Evolutionary conservation across 2,797 vertebrate genomes (phyloP), one percentile per base, ranked within the genome.

Genomic region (Salmo trutta): DNA sequence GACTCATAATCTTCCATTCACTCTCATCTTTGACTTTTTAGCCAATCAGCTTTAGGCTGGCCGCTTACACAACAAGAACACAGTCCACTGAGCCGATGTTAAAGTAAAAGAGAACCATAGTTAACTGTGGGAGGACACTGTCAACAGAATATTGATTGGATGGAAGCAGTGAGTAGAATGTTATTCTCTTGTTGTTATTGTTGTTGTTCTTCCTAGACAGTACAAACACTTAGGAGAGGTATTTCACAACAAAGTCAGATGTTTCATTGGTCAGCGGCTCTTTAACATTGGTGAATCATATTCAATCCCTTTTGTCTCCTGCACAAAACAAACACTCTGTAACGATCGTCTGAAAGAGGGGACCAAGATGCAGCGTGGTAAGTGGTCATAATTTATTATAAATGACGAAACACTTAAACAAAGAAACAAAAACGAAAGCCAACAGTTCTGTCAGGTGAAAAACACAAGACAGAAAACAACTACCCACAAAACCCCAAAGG

Each of bases 251-350:
- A 73, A 59, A 59, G 52, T 29, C 17, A 24, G 67, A 59, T 69
- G 74, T 79, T 77, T 53, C 52, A 53, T 53, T 72, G 69, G 47
- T 56, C 75, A 15, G 33, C 15, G 19, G 65, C 59, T 78, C 47
- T 73, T 65, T 54, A 17, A 53, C 52, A 53, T 52, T 77, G 75
- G 77, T 75, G 54, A 68, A 77, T 71, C 47, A 53, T 59, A 69
- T 59, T 65, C 56, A 21, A 27, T 67, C 53, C 36, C 52, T 66
- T 15, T 75, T 68, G 76, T 77, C 73, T 72, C 74, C 73, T 33
- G 41, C 1, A 29, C 78, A 53, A 56, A 52, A 71, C 56, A 70
- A 14, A 4, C 31, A 69, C 24, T 33, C 71, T 53, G 36, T 73
- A n/a, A n/a, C n/a, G 24, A 0, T 24, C 24, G 24, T 24, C 24